phyloP scores from a whole-genome alignment of 2,797 vertebrate genomes.

The Meda fulgida region DNA sequence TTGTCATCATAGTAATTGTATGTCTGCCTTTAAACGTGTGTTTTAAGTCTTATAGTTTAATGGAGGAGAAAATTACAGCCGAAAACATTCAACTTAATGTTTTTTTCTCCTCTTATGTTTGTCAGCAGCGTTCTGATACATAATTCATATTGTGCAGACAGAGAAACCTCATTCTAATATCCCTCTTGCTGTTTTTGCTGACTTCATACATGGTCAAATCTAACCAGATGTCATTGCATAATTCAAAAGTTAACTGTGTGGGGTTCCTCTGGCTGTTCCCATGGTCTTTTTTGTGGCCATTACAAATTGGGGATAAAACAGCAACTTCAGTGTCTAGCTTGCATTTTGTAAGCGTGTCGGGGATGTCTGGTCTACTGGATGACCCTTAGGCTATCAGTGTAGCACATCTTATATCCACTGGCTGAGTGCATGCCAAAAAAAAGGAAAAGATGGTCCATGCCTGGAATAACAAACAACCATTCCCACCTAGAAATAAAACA shows the following conservation, averaged over 20 bases:
- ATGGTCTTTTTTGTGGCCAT: constrained; percentile 1
- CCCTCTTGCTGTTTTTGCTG: not conserved
- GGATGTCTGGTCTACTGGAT: constrained; percentile 20
- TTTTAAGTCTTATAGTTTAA: not conserved
- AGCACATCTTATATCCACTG: constrained; percentile 6
- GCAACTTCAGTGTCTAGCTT: not conserved
- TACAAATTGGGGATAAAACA: constrained; percentile 15
- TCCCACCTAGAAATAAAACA: constrained; percentile 14
- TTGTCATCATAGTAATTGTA: not conserved
- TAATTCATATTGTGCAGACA: constrained; percentile 9
- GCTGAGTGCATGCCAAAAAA: constrained; percentile 20
- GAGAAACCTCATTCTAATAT: not conserved
- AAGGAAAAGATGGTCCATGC: constrained; percentile 19
- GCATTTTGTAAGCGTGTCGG: not conserved
- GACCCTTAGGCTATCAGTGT: not conserved
- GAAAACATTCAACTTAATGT: not conserved
- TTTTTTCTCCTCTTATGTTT: not conserved
- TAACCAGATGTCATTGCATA: constrained; percentile 14
- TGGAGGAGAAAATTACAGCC: not conserved
- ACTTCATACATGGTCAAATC: not conserved
- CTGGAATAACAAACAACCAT: constrained; percentile 18
- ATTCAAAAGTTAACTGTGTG: constrained; percentile 10
- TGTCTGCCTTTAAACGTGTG: not conserved
- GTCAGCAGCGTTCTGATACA: constrained; percentile 17
- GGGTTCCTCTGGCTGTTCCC: constrained; percentile 22